phyloP scores from a whole-genome alignment of 2,797 vertebrate genomes.

The Gobio occitaniae region DNA sequence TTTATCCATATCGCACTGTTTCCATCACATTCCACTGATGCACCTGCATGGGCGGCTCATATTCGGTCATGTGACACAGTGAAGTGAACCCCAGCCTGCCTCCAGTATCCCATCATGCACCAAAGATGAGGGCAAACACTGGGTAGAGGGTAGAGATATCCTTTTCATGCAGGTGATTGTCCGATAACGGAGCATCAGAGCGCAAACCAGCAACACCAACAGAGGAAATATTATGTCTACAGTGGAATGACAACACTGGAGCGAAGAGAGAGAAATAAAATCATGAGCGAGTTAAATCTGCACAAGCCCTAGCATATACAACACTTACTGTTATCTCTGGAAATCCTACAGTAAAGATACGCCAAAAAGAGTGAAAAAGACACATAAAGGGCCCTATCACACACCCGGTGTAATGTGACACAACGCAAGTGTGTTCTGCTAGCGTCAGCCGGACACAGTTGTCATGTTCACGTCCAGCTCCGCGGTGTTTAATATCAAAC shows the following conservation, averaged over 20 bases:
- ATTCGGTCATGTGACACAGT: slow-evolving; percentile 34
- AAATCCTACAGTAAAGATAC: neutral
- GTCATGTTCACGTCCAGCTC: too few relatives aligned
- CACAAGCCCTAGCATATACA: slow-evolving; percentile 60
- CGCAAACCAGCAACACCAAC: slow-evolving; percentile 69
- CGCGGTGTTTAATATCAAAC: too few relatives aligned
- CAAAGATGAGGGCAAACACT: slow-evolving; percentile 3
- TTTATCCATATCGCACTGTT: neutral
- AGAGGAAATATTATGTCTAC: slow-evolving; percentile 74
- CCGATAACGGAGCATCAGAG: slow-evolving; percentile 64
- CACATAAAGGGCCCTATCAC: too few relatives aligned
- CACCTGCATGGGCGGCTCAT: slow-evolving; percentile 54
- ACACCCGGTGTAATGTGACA: too few relatives aligned
- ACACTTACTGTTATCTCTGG: slow-evolving; percentile 50
- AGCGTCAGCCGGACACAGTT: too few relatives aligned
- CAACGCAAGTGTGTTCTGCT: too few relatives aligned
- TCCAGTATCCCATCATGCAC: slow-evolving; percentile 20
- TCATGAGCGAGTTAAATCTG: slow-evolving; percentile 50
- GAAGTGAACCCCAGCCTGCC: slow-evolving; percentile 28
- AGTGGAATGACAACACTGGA: slow-evolving; percentile 59
- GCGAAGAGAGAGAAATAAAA: slow-evolving; percentile 43
- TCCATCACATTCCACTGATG: slow-evolving; percentile 48
- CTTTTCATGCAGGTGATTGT: slow-evolving; percentile 74
- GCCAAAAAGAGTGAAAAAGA: too few relatives aligned
- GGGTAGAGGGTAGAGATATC: slow-evolving; percentile 61